phyloP scores from a whole-genome alignment of 2,113 vertebrate species.

The Mustelus asterias region DNA sequence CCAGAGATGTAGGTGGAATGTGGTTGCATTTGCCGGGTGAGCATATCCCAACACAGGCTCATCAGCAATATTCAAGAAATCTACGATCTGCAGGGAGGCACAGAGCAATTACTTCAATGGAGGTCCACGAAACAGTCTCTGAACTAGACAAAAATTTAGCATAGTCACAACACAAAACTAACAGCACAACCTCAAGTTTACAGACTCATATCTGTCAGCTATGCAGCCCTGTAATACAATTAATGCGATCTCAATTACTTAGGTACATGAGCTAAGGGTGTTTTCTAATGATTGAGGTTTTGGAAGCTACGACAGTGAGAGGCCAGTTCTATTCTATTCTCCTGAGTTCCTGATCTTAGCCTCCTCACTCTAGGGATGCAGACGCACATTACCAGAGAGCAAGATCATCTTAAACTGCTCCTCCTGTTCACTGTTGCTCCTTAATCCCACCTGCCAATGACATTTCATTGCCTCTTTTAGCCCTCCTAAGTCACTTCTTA shows the following conservation, averaged over 20 bases:
- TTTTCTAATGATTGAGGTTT: background rate
- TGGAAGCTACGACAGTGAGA: background rate
- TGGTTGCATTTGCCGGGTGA: conserved; percentile 82
- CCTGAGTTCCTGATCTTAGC: background rate
- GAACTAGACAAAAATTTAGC: background rate
- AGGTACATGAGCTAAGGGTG: background rate
- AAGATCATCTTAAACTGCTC: background rate
- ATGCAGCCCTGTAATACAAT: background rate
- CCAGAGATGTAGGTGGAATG: conserved; percentile 91
- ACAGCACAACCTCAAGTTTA: background rate
- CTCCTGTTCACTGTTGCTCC: background rate
- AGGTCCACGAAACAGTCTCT: background rate
- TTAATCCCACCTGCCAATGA: no score
- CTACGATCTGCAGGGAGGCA: conserved; percentile 71
- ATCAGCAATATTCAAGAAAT: conserved; percentile 91
- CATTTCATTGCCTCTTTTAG: no score
- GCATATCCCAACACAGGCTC: conserved; percentile 93
- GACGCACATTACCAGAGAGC: background rate
- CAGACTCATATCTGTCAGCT: background rate
- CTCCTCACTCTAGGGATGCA: background rate
- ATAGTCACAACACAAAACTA: background rate
- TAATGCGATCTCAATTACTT: background rate
- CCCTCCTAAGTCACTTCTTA: background rate
- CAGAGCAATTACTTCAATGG: background rate
- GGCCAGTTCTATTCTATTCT: background rate